Conservation (phyloP, 92 coral and sea anemone genomes). For the Porites lobata region DNA sequence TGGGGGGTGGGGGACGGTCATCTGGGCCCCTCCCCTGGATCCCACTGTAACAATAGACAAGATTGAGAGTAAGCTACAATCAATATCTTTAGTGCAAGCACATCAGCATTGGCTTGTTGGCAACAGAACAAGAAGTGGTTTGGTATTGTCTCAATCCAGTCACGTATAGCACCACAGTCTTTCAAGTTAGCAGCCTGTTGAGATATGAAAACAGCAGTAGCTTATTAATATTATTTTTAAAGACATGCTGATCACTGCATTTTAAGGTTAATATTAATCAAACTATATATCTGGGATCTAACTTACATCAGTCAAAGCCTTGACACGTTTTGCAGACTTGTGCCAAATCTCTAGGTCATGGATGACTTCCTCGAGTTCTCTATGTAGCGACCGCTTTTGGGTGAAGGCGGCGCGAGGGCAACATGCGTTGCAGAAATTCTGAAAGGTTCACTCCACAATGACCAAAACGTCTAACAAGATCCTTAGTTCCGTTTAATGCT, state of each 20-base stretch:
- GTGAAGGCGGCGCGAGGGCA: too few species aligned
- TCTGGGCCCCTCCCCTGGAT: not conserved
- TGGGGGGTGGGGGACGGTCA: not conserved
- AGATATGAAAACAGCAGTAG: not conserved
- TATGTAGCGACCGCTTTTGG: not conserved
- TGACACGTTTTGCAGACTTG: constrained; percentile 29
- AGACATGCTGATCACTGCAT: too few species aligned
- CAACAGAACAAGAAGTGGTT: constrained; percentile 26
- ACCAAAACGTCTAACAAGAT: too few species aligned
- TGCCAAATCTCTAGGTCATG: constrained; percentile 29
- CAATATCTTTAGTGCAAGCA: constrained; percentile 10
- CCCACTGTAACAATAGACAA: not conserved
- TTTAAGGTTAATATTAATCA: too few species aligned
- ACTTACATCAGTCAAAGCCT: constrained; percentile 50
- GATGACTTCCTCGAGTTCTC: not conserved
- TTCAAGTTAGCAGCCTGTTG: constrained; percentile 7
- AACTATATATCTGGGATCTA: too few species aligned
- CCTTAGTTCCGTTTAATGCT: too few species aligned
- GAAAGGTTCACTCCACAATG: too few species aligned
- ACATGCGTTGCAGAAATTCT: too few species aligned
- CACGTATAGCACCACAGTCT: constrained; percentile 11
- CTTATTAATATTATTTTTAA: too few species aligned
- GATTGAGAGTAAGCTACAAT: not conserved
- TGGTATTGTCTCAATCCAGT: constrained; percentile 4
- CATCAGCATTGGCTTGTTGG: constrained; percentile 15